Percentiles rank a stretch among this genome's conserved stretches.
phyloP scores from a whole-genome alignment of 2,797 vertebrate species.

The Rhincodon typus region DNA sequence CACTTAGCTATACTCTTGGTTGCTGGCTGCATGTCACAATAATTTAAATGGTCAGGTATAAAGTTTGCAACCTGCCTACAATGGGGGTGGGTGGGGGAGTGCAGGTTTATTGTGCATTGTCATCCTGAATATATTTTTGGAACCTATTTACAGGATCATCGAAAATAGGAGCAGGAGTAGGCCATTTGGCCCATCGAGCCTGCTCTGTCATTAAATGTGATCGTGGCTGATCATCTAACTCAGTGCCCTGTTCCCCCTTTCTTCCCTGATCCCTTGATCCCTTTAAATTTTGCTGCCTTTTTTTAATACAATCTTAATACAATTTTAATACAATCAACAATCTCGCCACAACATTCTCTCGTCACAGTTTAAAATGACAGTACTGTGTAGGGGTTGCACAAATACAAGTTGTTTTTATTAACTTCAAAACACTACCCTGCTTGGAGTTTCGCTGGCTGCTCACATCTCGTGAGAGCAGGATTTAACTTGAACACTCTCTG shows the following conservation, averaged over 20 bases:
- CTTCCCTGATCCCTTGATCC: too few species aligned
- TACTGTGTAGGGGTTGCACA: background rate
- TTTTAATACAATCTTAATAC: background rate
- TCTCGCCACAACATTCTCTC: background rate
- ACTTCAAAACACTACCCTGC: background rate
- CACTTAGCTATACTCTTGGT: background rate
- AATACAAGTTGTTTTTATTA: background rate
- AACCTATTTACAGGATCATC: too few species aligned
- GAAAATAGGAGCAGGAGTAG: too few species aligned
- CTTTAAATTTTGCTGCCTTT: background rate
- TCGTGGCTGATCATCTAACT: too few species aligned
- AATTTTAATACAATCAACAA: too few species aligned
- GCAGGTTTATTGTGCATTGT: background rate
- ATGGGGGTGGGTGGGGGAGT: too few species aligned
- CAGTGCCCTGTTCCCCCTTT: too few species aligned
- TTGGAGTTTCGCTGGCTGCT: background rate
- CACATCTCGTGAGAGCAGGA: background rate
- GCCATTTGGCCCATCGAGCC: too few species aligned
- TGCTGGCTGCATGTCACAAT: background rate
- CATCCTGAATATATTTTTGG: background rate
- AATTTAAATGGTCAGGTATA: background rate
- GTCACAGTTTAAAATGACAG: background rate
- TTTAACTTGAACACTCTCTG: background rate
- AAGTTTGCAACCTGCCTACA: too few species aligned
- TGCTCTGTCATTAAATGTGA: too few species aligned